Conservation (phyloP, 2,113 vertebrate species). For the Mirounga angustirostris region DNA sequence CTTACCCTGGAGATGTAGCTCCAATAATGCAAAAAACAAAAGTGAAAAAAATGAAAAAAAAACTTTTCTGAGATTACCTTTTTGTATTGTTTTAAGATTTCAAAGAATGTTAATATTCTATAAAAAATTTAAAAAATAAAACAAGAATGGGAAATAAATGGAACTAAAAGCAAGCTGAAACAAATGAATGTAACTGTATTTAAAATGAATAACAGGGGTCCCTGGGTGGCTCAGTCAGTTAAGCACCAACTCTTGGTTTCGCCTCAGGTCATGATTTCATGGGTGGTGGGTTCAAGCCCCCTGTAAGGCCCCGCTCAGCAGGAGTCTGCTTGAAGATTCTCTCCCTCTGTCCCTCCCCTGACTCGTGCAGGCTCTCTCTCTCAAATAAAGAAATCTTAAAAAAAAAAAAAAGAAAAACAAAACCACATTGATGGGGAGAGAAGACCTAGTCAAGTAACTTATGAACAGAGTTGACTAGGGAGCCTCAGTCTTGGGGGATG, state of each 20-base stretch:
- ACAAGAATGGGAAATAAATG: not conserved
- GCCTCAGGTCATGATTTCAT: not conserved
- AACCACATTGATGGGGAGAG: rapidly evolving
- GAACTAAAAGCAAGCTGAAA: not conserved
- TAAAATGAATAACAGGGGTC: not conserved
- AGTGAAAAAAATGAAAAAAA: not conserved
- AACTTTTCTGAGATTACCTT: not conserved
- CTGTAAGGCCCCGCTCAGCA: not conserved
- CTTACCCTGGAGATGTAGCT: not conserved
- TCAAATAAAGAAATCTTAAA: not conserved
- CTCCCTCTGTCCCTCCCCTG: not conserved
- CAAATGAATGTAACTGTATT: not conserved
- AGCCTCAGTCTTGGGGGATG: not conserved
- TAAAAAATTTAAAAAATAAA: not conserved
- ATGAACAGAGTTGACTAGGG: rapidly evolving
- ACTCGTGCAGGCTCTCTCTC: not conserved
- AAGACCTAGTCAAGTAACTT: not conserved
- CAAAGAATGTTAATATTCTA: not conserved
- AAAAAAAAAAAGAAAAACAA: not conserved
- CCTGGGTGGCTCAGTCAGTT: not conserved
- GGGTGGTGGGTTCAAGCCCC: not conserved
- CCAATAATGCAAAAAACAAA: not conserved
- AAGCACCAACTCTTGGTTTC: not conserved
- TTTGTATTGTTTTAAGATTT: not conserved
- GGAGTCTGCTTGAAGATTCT: not conserved